Evolutionary conservation across 1,140 invertebrate genomes (phyloP).

Genomic region (Lepeophtheirus salmonis): DNA sequence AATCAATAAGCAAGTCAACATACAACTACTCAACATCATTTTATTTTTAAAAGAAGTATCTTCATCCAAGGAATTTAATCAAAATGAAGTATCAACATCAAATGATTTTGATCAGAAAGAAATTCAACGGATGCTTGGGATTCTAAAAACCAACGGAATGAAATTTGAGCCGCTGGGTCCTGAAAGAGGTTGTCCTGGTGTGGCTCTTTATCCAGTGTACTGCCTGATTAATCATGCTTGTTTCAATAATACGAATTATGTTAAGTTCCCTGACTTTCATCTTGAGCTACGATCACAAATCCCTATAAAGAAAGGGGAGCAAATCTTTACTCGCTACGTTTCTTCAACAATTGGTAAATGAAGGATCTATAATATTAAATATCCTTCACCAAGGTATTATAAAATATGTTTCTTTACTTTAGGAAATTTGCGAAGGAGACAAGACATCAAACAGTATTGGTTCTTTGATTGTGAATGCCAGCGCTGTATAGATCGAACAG

Average conservation of each 20-base stretch:
- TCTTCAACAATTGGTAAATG: constrained; percentile 13
- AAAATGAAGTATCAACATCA: too few relatives aligned
- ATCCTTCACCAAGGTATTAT: too few relatives aligned
- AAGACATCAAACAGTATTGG: constrained; percentile 14
- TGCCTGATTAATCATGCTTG: constrained; percentile 18
- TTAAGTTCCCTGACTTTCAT: constrained; percentile 16
- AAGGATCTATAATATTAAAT: neutral
- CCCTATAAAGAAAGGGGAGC: constrained; percentile 9
- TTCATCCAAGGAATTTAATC: too few relatives aligned
- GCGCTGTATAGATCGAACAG: constrained; percentile 17
- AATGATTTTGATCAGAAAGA: constrained; percentile 13
- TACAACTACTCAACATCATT: constrained; percentile 5
- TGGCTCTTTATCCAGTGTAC: constrained; percentile 17
- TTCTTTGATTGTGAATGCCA: constrained; percentile 19
- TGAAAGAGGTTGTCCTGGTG: constrained; percentile 5
- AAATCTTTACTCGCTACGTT: constrained; percentile 17
- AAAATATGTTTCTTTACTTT: neutral
- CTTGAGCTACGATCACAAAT: constrained; percentile 15
- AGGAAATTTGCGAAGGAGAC: constrained; percentile 18
- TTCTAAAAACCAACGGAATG: constrained; percentile 18
- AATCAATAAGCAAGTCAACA: neutral
- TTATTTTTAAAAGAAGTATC: neutral
- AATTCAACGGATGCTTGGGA: constrained; percentile 15
- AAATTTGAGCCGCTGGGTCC: constrained; percentile 8
- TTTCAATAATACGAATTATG: constrained; percentile 17